Evolutionary conservation across 2,888 invertebrate species (phyloP), one percentile per base, ranked within the genome.

Genomic region (Elmis aenea): DNA sequence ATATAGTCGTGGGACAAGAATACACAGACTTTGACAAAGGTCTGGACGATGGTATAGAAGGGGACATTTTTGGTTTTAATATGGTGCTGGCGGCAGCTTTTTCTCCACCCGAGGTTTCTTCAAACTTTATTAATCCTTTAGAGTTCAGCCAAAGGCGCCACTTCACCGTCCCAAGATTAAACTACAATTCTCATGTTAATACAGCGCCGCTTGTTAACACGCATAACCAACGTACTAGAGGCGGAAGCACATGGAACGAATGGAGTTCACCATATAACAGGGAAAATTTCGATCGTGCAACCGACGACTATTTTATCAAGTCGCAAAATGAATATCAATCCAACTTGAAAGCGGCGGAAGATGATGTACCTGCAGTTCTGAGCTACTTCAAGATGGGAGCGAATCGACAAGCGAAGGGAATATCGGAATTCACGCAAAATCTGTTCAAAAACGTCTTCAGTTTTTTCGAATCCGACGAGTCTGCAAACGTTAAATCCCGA

Each of bases 1-100:
- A 81, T 51, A 62, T 82, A 3, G 79, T 81, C 5, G 66, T 83
- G n/a, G 83, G 82, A 11, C 82, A 83, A 59, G 82, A 82, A 49
- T 77, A 76, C 48, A 74, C 77, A n/a, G 75, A 77, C 52, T 75
- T 74, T 51, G 77, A 82, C 70, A 76, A 72, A 56, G 76, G 81
- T 22, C 60, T 71, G 18, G 74, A 77, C 41, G 81, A 77, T 42
- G 83, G 83, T 5, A 72, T 83, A 41, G 80, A 83, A 62, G 83
- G 83, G 3, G 76, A 79, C 58, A 70, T 82, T 45, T 76, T 76
- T 54, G 82, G 82, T 5, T 79, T 77, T 49, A 81, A 81, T 53
- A 72, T 82, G 62, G 70, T 82, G 18, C 56, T 81, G 23, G 61
- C 68, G 1, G 75, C 81, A 5, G 75, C 77, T 3, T 75, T 77